Percentiles rank a stretch among this genome's conserved stretches.
These are phyloP conservation scores for Apis cerana DNA, from an alignment of 1,140 invertebrate genomes.

Conservation along the genomic window DNA sequence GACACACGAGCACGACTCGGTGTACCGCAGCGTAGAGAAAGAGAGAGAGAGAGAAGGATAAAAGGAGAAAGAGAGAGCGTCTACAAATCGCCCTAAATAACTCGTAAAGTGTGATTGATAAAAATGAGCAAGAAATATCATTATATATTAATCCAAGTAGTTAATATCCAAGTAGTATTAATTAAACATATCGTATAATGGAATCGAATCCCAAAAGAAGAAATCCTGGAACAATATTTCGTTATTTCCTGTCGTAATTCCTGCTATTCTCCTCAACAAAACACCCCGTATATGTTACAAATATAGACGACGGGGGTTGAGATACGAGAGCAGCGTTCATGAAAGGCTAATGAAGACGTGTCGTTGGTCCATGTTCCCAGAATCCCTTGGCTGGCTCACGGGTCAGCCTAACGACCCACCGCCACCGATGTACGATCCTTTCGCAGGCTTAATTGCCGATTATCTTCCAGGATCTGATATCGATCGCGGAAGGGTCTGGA, in stretches of 20 bases:
- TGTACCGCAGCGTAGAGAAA: conserved; percentile 20
- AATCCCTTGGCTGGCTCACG: conserved; percentile 64
- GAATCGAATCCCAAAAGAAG: too few relatives aligned
- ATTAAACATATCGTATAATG: too few relatives aligned
- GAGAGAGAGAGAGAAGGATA: not conserved
- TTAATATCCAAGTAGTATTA: too few relatives aligned
- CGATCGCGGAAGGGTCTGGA: conserved; percentile 56
- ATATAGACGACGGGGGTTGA: conserved; percentile 18
- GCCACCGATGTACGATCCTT: conserved; percentile 58
- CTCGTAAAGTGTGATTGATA: too few relatives aligned
- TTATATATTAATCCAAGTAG: too few relatives aligned
- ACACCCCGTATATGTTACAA: not conserved
- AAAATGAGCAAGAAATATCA: too few relatives aligned
- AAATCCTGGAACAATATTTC: too few relatives aligned
- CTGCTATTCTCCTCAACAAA: not conserved
- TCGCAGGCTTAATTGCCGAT: conserved; percentile 73
- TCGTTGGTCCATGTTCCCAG: conserved; percentile 73
- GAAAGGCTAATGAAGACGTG: conserved; percentile 80
- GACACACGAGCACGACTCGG: conserved; percentile 20
- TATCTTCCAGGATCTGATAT: conserved; percentile 68
- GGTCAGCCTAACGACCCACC: conserved; percentile 68
- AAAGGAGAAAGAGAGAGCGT: too few relatives aligned
- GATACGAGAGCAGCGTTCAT: conserved; percentile 71
- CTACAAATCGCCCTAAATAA: too few relatives aligned
- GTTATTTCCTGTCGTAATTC: too few relatives aligned